A percentile compares a stretch with the other conserved stretches of the same genome.
Evolutionary conservation across 2,888 invertebrate genomes (phyloP).

Genomic region (Macroteleia sp.): DNA sequence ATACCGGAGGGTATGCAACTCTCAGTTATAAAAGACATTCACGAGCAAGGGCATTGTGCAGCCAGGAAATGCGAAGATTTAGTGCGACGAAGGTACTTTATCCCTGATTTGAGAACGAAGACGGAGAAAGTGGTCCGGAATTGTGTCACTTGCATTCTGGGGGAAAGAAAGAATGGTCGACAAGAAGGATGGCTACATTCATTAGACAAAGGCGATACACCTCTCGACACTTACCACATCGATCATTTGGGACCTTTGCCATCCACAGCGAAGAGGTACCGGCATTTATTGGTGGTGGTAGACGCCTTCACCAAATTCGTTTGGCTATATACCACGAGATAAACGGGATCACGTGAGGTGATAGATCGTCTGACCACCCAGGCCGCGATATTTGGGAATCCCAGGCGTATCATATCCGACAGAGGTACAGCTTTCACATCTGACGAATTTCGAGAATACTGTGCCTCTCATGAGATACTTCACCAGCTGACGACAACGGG

Average conservation of each 20-base stretch:
- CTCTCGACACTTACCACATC: background rate
- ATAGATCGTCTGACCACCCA: background rate
- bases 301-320: background rate
- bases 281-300: background rate
- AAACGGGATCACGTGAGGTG: background rate
- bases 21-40: background rate
- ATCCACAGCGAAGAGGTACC: background rate
- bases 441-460: too few relatives aligned
- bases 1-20: slow-evolving; percentile 5
- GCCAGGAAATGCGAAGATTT: background rate
- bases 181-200: too few relatives aligned
- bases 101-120: background rate
- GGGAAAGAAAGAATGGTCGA: too few relatives aligned
- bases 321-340: background rate
- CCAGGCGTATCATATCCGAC: background rate
- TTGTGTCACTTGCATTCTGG: too few relatives aligned
- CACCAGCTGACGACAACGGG: too few relatives aligned
- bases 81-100: background rate
- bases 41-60: slow-evolving; percentile 1
- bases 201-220: too few relatives aligned
- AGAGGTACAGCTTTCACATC: background rate
- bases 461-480: too few relatives aligned
- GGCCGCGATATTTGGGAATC: background rate
- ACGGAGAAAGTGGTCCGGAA: too few relatives aligned
- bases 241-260: background rate